Evolutionary conservation across 2,113 vertebrate species (phyloP).

Genomic region (Carlito syrichta): DNA sequence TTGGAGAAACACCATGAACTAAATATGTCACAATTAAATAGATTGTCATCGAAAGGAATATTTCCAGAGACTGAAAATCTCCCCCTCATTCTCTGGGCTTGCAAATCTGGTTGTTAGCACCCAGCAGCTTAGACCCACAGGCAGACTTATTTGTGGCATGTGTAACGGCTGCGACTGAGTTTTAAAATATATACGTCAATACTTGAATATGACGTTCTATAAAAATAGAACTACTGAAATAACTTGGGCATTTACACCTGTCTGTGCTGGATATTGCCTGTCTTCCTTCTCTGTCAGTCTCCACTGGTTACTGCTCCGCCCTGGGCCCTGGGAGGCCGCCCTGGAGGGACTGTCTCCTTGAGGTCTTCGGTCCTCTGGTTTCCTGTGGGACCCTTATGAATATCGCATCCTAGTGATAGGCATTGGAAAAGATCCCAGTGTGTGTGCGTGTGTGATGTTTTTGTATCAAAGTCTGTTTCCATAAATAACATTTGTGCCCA

Average conservation of each 20-base stretch:
- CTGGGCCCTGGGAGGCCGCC: not conserved
- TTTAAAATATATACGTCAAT: not conserved
- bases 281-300: not conserved
- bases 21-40: not conserved
- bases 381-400: not conserved
- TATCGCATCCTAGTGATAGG: not conserved
- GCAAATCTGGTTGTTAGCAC: not conserved
- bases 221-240: not conserved
- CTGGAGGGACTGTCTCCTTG: fast-evolving
- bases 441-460: not conserved
- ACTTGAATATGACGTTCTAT: not conserved
- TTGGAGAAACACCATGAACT: not conserved
- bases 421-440: not conserved
- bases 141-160: not conserved
- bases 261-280: not conserved
- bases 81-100: not conserved
- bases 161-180: not conserved
- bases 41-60: not conserved
- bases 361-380: not conserved
- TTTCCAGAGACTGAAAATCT: not conserved
- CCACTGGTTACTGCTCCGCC: not conserved
- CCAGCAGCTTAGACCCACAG: not conserved
- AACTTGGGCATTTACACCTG: not conserved
- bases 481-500: not conserved
- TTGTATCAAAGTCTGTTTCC: too few relatives aligned